Conservation (phyloP, 2,797 vertebrate genomes). For the Cirrhinus mrigala region DNA sequence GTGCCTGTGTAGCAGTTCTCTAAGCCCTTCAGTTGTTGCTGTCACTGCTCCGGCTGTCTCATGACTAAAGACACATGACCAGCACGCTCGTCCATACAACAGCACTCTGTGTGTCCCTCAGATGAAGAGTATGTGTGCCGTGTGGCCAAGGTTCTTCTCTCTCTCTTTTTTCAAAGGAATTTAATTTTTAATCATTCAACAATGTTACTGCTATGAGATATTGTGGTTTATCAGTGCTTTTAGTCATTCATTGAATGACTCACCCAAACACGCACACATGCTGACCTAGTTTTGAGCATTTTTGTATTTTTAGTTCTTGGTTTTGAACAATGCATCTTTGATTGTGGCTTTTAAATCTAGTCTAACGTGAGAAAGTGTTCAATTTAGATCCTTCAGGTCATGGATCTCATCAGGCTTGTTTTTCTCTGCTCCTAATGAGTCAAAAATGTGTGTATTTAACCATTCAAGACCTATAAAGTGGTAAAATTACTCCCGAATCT, state of each 20-base stretch:
- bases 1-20: slow-evolving; percentile 40
- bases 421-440: neutral
- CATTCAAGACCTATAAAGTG: too few species aligned
- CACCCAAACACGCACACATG: neutral
- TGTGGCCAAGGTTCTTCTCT: slow-evolving; percentile 49
- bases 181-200: neutral
- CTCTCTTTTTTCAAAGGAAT: neutral
- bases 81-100: slow-evolving; percentile 65
- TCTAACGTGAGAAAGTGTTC: neutral
- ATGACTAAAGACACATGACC: slow-evolving; percentile 83
- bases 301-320: neutral
- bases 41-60: slow-evolving; percentile 72
- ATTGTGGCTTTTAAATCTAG: slow-evolving; percentile 14
- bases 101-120: slow-evolving; percentile 56
- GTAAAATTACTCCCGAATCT: too few species aligned
- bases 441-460: neutral
- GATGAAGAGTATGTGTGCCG: slow-evolving; percentile 15
- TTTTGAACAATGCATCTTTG: neutral
- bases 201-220: neutral
- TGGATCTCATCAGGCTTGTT: neutral
- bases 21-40: slow-evolving; percentile 37
- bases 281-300: neutral
- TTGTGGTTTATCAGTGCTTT: neutral
- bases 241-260: neutral
- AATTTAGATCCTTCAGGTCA: neutral